Evolutionary conservation across 2,888 invertebrate genomes (phyloP).

Genomic region (Barypeithes pellucidus): DNA sequence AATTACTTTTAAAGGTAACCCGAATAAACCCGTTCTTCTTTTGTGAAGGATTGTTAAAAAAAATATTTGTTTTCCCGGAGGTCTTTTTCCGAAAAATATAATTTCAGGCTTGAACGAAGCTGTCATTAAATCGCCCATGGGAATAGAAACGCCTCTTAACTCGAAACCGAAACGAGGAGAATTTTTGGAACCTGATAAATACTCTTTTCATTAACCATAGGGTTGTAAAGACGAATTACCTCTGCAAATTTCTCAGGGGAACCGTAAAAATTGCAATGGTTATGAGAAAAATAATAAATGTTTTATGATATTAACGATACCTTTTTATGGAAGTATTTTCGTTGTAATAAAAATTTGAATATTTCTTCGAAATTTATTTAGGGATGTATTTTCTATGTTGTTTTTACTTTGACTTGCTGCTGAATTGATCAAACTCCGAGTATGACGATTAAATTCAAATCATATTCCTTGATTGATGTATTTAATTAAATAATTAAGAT

Average conservation of each 20-base stretch:
- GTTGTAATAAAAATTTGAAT: background rate
- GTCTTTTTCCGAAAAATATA: slow-evolving; percentile 36
- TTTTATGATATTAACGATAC: background rate
- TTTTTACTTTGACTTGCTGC: no score
- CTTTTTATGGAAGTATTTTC: background rate
- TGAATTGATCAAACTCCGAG: no score
- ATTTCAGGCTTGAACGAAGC: slow-evolving; percentile 37
- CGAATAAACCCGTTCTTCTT: no score
- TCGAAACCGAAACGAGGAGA: slow-evolving; percentile 24
- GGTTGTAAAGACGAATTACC: slow-evolving; percentile 22
- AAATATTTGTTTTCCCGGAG: slow-evolving; percentile 27
- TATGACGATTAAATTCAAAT: no score
- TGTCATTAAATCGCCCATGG: slow-evolving; percentile 33
- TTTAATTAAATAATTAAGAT: no score
- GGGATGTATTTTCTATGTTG: no score
- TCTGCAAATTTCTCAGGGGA: slow-evolving; percentile 1
- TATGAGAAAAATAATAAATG: background rate
- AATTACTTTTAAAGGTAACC: no score
- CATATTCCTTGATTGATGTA: no score
- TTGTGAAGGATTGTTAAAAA: no score
- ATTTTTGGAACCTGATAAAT: slow-evolving; percentile 27
- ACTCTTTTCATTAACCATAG: slow-evolving; percentile 29
- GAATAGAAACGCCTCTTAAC: slow-evolving; percentile 26
- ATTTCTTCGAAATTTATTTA: no score
- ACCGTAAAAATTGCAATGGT: slow-evolving; percentile 4